Base-by-base conservation (phyloP, 2,888 invertebrate genomes). In the Mesorhabditis belari region DNA sequence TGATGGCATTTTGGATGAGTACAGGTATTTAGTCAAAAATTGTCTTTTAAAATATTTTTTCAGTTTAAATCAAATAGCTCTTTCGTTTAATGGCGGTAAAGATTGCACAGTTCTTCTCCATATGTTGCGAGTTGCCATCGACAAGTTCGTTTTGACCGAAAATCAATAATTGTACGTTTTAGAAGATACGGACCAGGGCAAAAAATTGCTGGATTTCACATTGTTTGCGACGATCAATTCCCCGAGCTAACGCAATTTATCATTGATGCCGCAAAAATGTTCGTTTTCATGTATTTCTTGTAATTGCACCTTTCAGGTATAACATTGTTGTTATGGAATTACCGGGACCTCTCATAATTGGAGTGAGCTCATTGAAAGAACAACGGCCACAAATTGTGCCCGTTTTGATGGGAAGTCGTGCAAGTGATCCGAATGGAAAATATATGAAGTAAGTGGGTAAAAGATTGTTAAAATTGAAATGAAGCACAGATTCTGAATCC, bases 81-180 rank as follows among this genome's bases (percentile, higher is more conserved):
- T 98, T 28, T 90, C 92, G 26, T 98, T 96, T 83, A 98, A 98
- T 81, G 98, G 98, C 3, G 98, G 98, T 2, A 98, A 98, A 84
- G 98, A 98, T 84, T 96, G 96, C 81, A 95, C 95, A 0, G 91
- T 89, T 0, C 85, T 96, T 17, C 84, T 98, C 44, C 89, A 91
- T 81, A 82, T 92, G 66, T 63, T 79, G 24, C 62, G 77, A 49
- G 56, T 69, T 9, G 69, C 68, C 58, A 68, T 77, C 27, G 76
- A 77, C 57, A 66, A 71, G 75, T 76, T n/a, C 51, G 21, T 12
- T 51, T n/a, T 19, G 17, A 51, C 21, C 19, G 12, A 19, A 19
- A 23, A 12, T 44, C 17, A n/a, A 19, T 35, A 17, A 21, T 12
- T 25, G 17, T n/a, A 17, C 44, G 26, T 63, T 73, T 49, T 60